phyloP scores from a whole-genome alignment of 2,797 vertebrate genomes.

The Sus cebifrons region DNA sequence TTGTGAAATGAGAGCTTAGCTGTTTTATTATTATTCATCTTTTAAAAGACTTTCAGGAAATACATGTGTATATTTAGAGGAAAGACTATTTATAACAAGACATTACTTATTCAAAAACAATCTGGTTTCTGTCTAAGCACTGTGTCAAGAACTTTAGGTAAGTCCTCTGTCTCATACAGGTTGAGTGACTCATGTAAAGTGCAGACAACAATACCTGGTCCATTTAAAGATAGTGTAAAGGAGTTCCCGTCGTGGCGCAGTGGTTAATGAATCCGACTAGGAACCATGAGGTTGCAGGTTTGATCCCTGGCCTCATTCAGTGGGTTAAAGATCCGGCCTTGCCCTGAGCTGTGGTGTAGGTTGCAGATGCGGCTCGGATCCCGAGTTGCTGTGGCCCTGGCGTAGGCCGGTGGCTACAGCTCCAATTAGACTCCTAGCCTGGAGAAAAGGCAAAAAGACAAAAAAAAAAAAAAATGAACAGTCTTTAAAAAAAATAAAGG shows the following conservation, averaged over 20 bases:
- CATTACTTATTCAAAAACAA: not conserved
- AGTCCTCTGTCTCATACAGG: not conserved
- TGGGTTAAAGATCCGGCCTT: too few relatives aligned
- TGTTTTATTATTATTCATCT: conserved; percentile 34
- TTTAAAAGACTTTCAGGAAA: not conserved
- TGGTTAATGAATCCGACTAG: too few relatives aligned
- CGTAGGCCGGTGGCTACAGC: too few relatives aligned
- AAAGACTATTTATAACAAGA: not conserved
- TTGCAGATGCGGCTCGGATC: too few relatives aligned
- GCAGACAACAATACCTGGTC: not conserved
- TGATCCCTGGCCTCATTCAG: too few relatives aligned
- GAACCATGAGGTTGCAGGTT: too few relatives aligned
- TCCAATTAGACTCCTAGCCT: too few relatives aligned
- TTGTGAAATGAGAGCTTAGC: not conserved
- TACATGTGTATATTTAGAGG: not conserved
- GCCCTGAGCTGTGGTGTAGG: too few relatives aligned
- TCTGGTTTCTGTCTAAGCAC: not conserved
- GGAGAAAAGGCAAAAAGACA: too few relatives aligned
- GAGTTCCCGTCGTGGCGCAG: too few relatives aligned
- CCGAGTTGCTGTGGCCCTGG: too few relatives aligned
- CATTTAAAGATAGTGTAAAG: not conserved
- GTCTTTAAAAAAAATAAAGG: not conserved
- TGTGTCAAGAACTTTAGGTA: not conserved
- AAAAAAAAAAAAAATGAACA: too few relatives aligned
- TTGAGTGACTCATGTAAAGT: not conserved